phyloP scores from a whole-genome alignment of 2,113 vertebrate genomes.

The Myotis yumanensis region DNA sequence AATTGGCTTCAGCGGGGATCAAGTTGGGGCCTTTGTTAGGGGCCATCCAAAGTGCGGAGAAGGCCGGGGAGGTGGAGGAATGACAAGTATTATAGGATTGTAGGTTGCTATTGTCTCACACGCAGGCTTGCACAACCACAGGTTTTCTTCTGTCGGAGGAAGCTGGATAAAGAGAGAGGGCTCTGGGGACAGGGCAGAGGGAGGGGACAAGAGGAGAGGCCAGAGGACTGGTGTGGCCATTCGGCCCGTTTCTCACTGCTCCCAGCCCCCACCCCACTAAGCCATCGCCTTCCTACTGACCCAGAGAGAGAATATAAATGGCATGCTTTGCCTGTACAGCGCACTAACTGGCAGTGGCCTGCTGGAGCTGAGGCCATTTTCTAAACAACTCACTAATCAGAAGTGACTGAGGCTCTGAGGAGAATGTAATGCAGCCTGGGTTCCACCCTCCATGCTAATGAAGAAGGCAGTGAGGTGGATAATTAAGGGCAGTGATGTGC shows the following conservation, averaged over 20 bases:
- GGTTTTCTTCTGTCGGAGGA: neutral
- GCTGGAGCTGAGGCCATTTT: conserved; percentile 51
- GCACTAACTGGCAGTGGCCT: conserved; percentile 45
- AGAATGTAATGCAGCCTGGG: conserved; percentile 41
- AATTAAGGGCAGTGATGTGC: conserved; percentile 76
- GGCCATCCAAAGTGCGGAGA: neutral
- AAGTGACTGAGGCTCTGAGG: conserved; percentile 67
- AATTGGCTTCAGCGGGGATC: conserved; percentile 46
- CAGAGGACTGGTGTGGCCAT: neutral
- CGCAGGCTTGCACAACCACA: neutral
- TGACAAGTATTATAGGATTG: neutral
- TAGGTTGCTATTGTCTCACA: conserved; percentile 24
- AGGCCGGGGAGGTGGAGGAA: neutral
- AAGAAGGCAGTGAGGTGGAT: conserved; percentile 72
- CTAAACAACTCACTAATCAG: conserved; percentile 69
- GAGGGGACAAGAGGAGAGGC: neutral
- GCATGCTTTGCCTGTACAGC: neutral
- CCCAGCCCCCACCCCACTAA: neutral
- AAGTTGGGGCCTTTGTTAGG: conserved; percentile 51
- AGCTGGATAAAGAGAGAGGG: neutral
- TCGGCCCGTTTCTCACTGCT: neutral
- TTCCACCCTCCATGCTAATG: conserved; percentile 72
- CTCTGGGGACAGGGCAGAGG: neutral
- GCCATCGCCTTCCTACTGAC: conserved; percentile 44
- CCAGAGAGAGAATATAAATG: conserved; percentile 60